Evolutionary conservation across 2,797 vertebrate species (phyloP).

Genomic region (Melanotaenia trifasciata): DNA sequence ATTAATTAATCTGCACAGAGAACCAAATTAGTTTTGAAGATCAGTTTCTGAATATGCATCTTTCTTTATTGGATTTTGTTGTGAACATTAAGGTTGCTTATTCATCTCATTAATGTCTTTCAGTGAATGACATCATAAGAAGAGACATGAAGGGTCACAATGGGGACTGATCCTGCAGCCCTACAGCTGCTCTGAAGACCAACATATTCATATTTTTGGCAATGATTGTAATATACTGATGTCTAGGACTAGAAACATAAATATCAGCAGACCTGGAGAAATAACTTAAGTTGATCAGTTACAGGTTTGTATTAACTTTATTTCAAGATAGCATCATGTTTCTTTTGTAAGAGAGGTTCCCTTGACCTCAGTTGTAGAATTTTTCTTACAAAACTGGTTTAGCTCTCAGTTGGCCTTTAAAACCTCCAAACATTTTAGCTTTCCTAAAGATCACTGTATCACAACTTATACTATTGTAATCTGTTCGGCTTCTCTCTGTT

Average conservation of each 20-base stretch:
- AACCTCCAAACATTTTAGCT: slow-evolving; percentile 17
- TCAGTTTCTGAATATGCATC: neutral
- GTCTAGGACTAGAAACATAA: neutral
- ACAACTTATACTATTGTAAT: slow-evolving; percentile 15
- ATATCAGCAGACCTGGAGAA: slow-evolving; percentile 1
- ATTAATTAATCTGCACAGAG: neutral
- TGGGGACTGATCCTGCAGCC: slow-evolving; percentile 78
- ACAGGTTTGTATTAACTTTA: slow-evolving; percentile 3
- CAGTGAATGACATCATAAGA: slow-evolving; percentile 97
- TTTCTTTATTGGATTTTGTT: neutral
- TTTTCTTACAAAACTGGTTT: neutral
- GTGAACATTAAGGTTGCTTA: slow-evolving; percentile 7
- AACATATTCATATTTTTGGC: slow-evolving; percentile 5
- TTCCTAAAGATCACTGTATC: slow-evolving; percentile 3
- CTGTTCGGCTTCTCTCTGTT: slow-evolving; percentile 33
- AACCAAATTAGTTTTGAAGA: neutral
- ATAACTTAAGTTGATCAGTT: slow-evolving; percentile 1
- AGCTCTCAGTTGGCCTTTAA: neutral
- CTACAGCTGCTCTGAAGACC: slow-evolving; percentile 61
- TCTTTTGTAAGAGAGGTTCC: slow-evolving; percentile 3
- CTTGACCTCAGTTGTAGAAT: neutral
- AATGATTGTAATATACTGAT: slow-evolving; percentile 4
- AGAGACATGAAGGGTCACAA: slow-evolving; percentile 92
- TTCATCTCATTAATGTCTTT: slow-evolving; percentile 44
- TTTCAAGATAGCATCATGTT: slow-evolving; percentile 12